phyloP scores from a whole-genome alignment of 2,113 vertebrate genomes.

The Piliocolobus tephrosceles region DNA sequence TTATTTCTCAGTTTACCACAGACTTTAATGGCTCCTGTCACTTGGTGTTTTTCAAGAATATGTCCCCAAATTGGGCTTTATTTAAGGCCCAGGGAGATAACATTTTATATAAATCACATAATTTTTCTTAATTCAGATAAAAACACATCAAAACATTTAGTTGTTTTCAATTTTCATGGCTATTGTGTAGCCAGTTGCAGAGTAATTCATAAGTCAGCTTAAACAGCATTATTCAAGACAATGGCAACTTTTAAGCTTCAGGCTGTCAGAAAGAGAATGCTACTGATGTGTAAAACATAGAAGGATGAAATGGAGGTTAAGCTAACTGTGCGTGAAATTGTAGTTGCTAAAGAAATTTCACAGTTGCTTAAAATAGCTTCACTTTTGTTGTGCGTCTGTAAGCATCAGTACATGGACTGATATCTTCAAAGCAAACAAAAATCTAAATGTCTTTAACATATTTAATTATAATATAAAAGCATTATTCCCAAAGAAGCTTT shows the following conservation, averaged over 20 bases:
- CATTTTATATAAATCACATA: constrained; percentile 65
- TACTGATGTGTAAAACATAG: constrained; percentile 79
- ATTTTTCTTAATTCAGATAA: constrained; percentile 40
- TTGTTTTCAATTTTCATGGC: constrained; percentile 59
- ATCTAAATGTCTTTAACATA: constrained; percentile 65
- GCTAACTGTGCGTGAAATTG: constrained; percentile 87
- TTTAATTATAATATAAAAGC: constrained; percentile 59
- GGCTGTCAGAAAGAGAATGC: constrained; percentile 73
- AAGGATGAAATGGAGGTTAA: constrained; percentile 85
- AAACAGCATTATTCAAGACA: constrained; percentile 78
- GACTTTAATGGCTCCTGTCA: not conserved
- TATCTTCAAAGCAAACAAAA: constrained; percentile 70
- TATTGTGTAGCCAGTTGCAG: constrained; percentile 61
- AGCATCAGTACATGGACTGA: constrained; percentile 63
- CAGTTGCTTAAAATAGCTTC: constrained; percentile 85
- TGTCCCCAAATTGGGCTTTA: not conserved
- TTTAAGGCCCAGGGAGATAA: not conserved
- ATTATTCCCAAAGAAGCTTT: constrained; percentile 41
- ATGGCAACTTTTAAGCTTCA: constrained; percentile 75
- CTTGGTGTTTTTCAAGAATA: not conserved
- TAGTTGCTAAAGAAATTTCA: constrained; percentile 84
- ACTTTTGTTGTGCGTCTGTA: constrained; percentile 71
- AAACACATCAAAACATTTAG: constrained; percentile 48
- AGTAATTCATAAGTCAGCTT: constrained; percentile 72
- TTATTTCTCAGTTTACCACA: constrained; percentile 23